phyloP scores from a whole-genome alignment of 2,888 invertebrate genomes.

The Synanthedon myopaeformis region DNA sequence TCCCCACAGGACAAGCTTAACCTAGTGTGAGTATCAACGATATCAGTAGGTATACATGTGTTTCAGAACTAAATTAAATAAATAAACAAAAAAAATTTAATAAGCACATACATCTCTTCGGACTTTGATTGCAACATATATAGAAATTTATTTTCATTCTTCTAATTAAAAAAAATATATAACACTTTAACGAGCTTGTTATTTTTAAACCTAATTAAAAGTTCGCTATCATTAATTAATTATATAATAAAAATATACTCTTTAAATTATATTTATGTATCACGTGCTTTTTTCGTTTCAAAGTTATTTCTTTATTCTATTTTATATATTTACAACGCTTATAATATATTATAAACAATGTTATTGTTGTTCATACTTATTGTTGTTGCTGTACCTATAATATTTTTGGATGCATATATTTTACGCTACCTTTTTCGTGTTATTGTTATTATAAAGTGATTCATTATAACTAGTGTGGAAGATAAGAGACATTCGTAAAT shows the following conservation, averaged over 20 bases:
- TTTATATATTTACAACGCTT: conserved; percentile 67
- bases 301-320: conserved; percentile 51
- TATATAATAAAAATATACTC: conserved; percentile 23
- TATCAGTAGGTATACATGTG: too few relatives aligned
- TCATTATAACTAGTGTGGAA: conserved; percentile 24
- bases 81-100: too few relatives aligned
- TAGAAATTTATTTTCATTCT: conserved; percentile 10
- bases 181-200: conserved; percentile 64
- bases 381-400: conserved; percentile 52
- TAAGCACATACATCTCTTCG: too few relatives aligned
- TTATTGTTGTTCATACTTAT: conserved; percentile 59
- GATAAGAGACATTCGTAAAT: too few relatives aligned
- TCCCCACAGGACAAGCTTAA: too few relatives aligned
- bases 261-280: conserved; percentile 24
- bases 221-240: conserved; percentile 42
- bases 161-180: conserved; percentile 25
- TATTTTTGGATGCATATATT: conserved; percentile 66
- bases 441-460: conserved; percentile 40
- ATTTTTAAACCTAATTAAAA: conserved; percentile 56
- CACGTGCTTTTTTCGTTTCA: conserved; percentile 37
- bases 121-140: too few relatives aligned
- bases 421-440: conserved; percentile 54
- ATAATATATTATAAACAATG: conserved; percentile 43
- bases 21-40: too few relatives aligned
- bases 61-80: too few relatives aligned